Evolutionary conservation across 1,140 invertebrate genomes (phyloP).

Genomic region (Diachasmimorpha longicaudata): DNA sequence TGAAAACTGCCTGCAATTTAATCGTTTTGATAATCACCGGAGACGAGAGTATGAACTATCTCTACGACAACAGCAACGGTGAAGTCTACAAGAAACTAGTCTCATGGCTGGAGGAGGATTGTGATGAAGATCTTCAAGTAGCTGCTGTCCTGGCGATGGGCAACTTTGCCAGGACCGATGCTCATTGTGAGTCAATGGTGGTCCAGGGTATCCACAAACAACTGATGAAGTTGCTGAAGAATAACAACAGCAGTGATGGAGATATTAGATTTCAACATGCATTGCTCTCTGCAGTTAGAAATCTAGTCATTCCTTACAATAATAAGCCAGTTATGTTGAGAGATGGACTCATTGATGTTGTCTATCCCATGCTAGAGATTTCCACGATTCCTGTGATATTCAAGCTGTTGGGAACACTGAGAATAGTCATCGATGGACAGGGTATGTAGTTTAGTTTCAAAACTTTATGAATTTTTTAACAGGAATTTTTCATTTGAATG

Average conservation of each 20-base stretch:
- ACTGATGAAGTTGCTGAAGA: constrained; percentile 69
- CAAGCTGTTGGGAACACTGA: constrained; percentile 82
- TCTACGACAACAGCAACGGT: constrained; percentile 76
- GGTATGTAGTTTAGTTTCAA: constrained; percentile 51
- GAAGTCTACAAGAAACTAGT: constrained; percentile 75
- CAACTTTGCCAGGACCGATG: constrained; percentile 88
- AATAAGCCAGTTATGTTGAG: constrained; percentile 79
- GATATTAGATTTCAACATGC: constrained; percentile 84
- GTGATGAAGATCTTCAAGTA: constrained; percentile 76
- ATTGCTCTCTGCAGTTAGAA: constrained; percentile 79
- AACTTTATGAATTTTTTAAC: too few relatives aligned
- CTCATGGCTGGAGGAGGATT: constrained; percentile 73
- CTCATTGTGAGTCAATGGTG: constrained; percentile 84
- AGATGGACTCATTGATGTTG: constrained; percentile 74
- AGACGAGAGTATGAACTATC: constrained; percentile 85
- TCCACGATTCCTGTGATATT: constrained; percentile 83
- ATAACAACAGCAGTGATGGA: constrained; percentile 65
- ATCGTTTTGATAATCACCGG: constrained; percentile 84
- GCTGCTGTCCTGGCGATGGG: constrained; percentile 85
- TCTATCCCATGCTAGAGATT: constrained; percentile 76
- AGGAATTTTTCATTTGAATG: too few relatives aligned
- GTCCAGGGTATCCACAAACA: constrained; percentile 77
- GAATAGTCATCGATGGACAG: constrained; percentile 86
- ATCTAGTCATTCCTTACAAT: constrained; percentile 78
- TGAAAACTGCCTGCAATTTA: constrained; percentile 86